Evolutionary conservation across 2,888 invertebrate genomes (phyloP).

Genomic region (Uloborus plumipes): DNA sequence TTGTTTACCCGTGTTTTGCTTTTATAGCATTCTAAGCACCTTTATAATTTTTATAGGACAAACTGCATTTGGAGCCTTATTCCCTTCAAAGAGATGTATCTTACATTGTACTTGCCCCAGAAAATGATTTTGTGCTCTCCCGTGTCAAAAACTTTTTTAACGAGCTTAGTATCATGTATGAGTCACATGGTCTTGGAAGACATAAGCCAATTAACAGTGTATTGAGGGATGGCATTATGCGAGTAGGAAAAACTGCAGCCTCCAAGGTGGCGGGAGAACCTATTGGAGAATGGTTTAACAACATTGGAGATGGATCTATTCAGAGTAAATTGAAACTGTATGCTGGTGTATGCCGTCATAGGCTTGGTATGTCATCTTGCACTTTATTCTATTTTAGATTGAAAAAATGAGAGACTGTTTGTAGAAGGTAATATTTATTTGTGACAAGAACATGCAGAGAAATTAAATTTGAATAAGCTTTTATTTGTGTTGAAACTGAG

Average conservation of each 20-base stretch:
- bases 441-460: too few relatives aligned
- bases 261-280: slow-evolving; percentile 78
- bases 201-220: slow-evolving; percentile 91
- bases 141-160: slow-evolving; percentile 89
- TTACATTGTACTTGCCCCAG: slow-evolving; percentile 94
- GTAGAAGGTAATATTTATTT: too few relatives aligned
- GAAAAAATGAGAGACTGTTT: too few relatives aligned
- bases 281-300: slow-evolving; percentile 90
- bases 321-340: slow-evolving; percentile 89
- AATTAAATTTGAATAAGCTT: too few relatives aligned
- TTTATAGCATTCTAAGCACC: neutral
- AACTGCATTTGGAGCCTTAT: slow-evolving; percentile 95
- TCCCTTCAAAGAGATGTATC: slow-evolving; percentile 93
- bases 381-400: too few relatives aligned
- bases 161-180: slow-evolving; percentile 92
- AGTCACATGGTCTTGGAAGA: slow-evolving; percentile 91
- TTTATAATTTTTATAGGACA: slow-evolving; percentile 76
- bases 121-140: slow-evolving; percentile 84
- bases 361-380: slow-evolving; percentile 73
- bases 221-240: slow-evolving; percentile 87
- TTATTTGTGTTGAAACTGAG: too few relatives aligned
- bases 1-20: neutral
- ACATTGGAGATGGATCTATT: slow-evolving; percentile 78
- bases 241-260: slow-evolving; percentile 81
- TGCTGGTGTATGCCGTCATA: slow-evolving; percentile 83